Evolutionary conservation across 2,888 invertebrate species (phyloP).

Genomic region (Acheta domesticus): DNA sequence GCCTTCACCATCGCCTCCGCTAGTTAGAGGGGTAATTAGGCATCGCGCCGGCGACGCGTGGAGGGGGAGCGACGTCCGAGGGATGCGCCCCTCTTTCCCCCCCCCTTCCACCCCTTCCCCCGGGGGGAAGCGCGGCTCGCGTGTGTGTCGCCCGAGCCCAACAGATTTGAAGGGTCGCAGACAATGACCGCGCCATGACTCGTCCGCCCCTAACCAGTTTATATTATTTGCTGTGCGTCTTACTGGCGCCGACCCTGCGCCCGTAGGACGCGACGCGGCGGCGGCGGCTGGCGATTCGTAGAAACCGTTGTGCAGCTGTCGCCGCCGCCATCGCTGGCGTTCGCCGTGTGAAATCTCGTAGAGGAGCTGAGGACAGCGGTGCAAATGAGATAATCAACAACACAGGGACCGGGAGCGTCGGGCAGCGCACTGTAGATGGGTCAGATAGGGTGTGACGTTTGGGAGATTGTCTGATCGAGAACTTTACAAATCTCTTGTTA

Average conservation of each 20-base stretch:
- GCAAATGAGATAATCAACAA: not conserved
- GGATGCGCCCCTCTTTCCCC: not conserved
- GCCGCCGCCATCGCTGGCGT: not conserved
- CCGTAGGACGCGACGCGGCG: too few species aligned
- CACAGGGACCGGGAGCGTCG: not conserved
- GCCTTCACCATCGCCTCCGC: too few species aligned
- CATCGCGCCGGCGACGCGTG: not conserved
- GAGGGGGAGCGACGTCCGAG: not conserved
- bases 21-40: not conserved
- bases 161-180: not conserved
- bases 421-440: not conserved
- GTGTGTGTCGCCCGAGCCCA: not conserved
- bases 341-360: not conserved
- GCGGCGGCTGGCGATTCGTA: not conserved
- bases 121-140: not conserved
- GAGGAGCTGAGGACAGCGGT: not conserved
- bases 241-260: not conserved
- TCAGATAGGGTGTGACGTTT: too few species aligned
- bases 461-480: too few species aligned
- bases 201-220: constrained; percentile 1
- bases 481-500: too few species aligned
- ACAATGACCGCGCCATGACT: constrained; percentile 8
- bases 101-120: not conserved
- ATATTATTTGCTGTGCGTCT: not conserved
- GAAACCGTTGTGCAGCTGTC: constrained; percentile 5